A percentile compares a stretch with the other conserved stretches of the same genome.
Evolutionary conservation across 2,797 vertebrate genomes (phyloP).

Genomic region (Crocodylus rhombifer): DNA sequence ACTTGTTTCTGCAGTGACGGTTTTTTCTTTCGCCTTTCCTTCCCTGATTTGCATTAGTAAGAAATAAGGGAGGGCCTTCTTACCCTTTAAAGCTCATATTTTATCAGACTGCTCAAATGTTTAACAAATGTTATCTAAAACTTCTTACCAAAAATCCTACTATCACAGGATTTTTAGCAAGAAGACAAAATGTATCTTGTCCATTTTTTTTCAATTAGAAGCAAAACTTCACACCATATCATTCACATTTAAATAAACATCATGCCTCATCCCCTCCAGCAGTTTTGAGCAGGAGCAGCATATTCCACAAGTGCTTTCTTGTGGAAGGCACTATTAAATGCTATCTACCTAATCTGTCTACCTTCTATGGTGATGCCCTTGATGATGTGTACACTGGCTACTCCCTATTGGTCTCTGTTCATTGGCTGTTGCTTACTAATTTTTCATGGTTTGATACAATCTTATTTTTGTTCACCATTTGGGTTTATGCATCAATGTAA

Average conservation of each 20-base stretch:
- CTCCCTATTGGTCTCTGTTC: not conserved
- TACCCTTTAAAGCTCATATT: slow-evolving; percentile 6
- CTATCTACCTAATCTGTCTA: slow-evolving; percentile 11
- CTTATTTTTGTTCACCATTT: not conserved
- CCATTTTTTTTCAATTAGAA: not conserved
- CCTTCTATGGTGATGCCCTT: not conserved
- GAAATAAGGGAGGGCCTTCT: not conserved
- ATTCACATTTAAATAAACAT: slow-evolving; percentile 49
- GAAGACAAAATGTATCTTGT: slow-evolving; percentile 47
- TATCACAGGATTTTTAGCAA: not conserved
- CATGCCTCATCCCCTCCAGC: slow-evolving; percentile 44
- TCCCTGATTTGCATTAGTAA: not conserved
- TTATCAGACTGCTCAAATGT: not conserved
- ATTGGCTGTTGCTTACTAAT: not conserved
- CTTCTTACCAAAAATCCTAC: slow-evolving; percentile 26
- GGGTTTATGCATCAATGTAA: no score
- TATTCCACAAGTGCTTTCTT: not conserved
- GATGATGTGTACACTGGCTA: not conserved
- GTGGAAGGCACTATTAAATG: slow-evolving; percentile 35
- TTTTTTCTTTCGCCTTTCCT: not conserved
- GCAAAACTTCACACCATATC: slow-evolving; percentile 19
- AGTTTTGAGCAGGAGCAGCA: not conserved
- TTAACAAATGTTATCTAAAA: slow-evolving; percentile 18
- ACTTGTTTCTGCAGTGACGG: not conserved
- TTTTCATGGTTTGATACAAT: not conserved